Evolutionary conservation across 2,113 vertebrate genomes (phyloP).

Genomic region (Hirundichthys speculiger): DNA sequence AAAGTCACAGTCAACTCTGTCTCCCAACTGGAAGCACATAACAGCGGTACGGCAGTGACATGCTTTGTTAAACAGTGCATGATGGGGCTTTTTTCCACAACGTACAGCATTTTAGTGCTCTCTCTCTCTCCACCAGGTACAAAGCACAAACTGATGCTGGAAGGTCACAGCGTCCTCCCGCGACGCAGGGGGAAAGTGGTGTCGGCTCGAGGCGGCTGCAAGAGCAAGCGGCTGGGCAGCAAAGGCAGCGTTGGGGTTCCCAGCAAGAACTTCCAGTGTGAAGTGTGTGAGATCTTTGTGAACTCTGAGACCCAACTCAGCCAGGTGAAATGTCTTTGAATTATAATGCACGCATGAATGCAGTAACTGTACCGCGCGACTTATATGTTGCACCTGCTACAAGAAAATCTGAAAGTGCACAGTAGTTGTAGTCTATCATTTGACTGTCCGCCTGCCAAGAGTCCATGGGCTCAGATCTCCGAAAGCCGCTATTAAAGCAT

Average conservation of each 20-base stretch:
- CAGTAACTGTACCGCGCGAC: too few relatives aligned
- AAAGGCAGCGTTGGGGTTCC: conserved; percentile 88
- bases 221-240: conserved; percentile 87
- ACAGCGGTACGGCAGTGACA: conserved; percentile 83
- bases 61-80: background rate
- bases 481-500: too few relatives aligned
- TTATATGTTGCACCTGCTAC: too few relatives aligned
- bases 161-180: conserved; percentile 88
- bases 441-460: too few relatives aligned
- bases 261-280: conserved; percentile 91
- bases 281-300: conserved; percentile 96
- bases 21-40: conserved; percentile 96
- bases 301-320: conserved; percentile 98
- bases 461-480: too few relatives aligned
- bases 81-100: too few relatives aligned
- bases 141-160: conserved; percentile 96
- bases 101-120: background rate
- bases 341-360: background rate
- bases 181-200: conserved; percentile 87
- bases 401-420: too few relatives aligned
- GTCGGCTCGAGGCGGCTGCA: conserved; percentile 86
- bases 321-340: conserved; percentile 88
- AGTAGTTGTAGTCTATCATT: too few relatives aligned
- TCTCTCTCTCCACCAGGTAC: conserved; percentile 82
- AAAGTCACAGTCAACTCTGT: conserved; percentile 97